phyloP scores from a whole-genome alignment of 2,113 vertebrate genomes.

The Menidia beryllina region DNA sequence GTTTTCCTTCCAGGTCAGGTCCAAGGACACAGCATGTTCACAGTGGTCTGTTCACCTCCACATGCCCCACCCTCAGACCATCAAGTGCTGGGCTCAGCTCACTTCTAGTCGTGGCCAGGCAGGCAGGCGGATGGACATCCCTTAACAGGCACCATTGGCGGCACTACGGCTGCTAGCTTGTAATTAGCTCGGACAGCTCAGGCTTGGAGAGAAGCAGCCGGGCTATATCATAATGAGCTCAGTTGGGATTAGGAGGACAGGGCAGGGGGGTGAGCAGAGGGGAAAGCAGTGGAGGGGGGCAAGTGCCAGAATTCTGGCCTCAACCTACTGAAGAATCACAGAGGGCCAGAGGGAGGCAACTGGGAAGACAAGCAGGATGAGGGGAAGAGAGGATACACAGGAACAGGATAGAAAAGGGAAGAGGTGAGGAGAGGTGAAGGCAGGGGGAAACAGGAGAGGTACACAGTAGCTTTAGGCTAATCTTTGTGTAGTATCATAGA shows the following conservation, averaged over 20 bases:
- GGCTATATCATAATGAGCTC: slow-evolving; percentile 99
- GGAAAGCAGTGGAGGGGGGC: slow-evolving; percentile 88
- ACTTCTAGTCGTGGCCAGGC: slow-evolving; percentile 62
- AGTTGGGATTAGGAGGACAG: slow-evolving; percentile 99
- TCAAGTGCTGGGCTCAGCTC: slow-evolving; percentile 48
- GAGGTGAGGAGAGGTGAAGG: slow-evolving; percentile 72
- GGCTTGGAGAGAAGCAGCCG: slow-evolving; percentile 96
- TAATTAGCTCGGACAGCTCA: slow-evolving; percentile 99
- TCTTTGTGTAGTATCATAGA: slow-evolving; percentile 64
- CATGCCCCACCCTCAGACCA: slow-evolving; percentile 34
- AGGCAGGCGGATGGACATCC: slow-evolving; percentile 85
- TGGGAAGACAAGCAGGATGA: slow-evolving; percentile 73
- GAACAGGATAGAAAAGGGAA: slow-evolving; percentile 50
- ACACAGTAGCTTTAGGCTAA: slow-evolving; percentile 71
- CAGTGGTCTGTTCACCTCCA: slow-evolving; percentile 24
- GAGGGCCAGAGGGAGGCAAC: slow-evolving; percentile 88
- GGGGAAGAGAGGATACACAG: slow-evolving; percentile 55
- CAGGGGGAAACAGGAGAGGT: slow-evolving; percentile 52
- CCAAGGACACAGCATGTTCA: slow-evolving; percentile 89
- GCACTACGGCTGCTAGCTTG: slow-evolving; percentile 89
- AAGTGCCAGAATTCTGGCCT: slow-evolving; percentile 78
- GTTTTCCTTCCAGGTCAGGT: slow-evolving; percentile 90
- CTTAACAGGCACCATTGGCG: slow-evolving; percentile 93
- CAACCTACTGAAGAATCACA: slow-evolving; percentile 67
- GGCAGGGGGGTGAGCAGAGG: slow-evolving; percentile 89